phyloP scores from a whole-genome alignment of 1,140 invertebrate genomes.

The Dendroctonus valens region DNA sequence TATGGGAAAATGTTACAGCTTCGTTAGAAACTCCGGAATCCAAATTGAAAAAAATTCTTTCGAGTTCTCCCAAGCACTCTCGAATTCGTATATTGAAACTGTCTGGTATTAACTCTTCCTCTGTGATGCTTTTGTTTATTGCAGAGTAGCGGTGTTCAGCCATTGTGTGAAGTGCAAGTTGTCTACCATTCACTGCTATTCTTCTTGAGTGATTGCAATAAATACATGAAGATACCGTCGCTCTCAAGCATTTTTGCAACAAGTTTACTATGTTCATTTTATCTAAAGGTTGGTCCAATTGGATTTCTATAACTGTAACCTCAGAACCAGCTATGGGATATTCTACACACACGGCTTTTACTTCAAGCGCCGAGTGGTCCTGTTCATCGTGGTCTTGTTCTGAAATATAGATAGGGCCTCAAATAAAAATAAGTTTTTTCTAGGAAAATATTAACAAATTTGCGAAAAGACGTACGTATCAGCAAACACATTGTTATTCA shows the following conservation, averaged over 20 bases:
- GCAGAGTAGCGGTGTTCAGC: slow-evolving; percentile 72
- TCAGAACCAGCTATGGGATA: slow-evolving; percentile 59
- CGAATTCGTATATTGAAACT: slow-evolving; percentile 67
- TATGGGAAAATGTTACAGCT: slow-evolving; percentile 58
- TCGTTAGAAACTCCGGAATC: slow-evolving; percentile 52
- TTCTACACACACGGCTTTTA: too few species aligned
- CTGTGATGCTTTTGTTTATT: slow-evolving; percentile 68
- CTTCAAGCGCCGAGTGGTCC: too few species aligned
- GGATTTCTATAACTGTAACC: slow-evolving; percentile 66
- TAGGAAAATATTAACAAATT: too few species aligned
- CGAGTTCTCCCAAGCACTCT: slow-evolving; percentile 61
- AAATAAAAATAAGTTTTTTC: too few species aligned
- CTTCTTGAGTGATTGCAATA: slow-evolving; percentile 81
- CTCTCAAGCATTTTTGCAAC: slow-evolving; percentile 68
- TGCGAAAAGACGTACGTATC: too few species aligned
- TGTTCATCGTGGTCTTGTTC: too few species aligned
- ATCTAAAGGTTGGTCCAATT: slow-evolving; percentile 69
- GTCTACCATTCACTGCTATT: slow-evolving; percentile 78
- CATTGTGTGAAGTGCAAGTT: slow-evolving; percentile 74
- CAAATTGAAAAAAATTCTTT: slow-evolving; percentile 66
- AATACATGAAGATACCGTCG: slow-evolving; percentile 67
- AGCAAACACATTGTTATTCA: too few species aligned
- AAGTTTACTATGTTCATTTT: slow-evolving; percentile 68
- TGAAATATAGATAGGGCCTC: too few species aligned
- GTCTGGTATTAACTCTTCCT: slow-evolving; percentile 68